Evolutionary conservation across 2,113 vertebrate species (phyloP).

Genomic region (Oreocharis arfaki): DNA sequence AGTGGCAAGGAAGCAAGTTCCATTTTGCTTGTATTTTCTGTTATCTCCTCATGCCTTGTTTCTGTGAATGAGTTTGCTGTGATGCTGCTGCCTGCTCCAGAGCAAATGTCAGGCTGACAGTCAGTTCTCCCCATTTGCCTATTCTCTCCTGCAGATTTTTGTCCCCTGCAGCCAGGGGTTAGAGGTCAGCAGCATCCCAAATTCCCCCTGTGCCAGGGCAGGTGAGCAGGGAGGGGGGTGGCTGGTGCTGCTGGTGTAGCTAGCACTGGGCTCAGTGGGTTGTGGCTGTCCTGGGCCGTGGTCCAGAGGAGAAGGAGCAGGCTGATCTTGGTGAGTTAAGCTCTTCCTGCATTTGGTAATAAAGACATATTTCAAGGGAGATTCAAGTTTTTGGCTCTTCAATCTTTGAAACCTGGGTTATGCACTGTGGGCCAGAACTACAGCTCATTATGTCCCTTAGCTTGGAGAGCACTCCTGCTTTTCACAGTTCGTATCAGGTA

Average conservation of each 20-base stretch:
- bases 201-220: slow-evolving; percentile 10
- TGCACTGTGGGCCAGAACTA: neutral
- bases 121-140: slow-evolving; percentile 29
- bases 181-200: slow-evolving; percentile 52
- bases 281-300: fast-evolving
- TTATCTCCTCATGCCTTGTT: slow-evolving; percentile 64
- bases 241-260: neutral
- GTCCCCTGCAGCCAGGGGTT: slow-evolving; percentile 18
- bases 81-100: slow-evolving; percentile 7
- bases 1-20: slow-evolving; percentile 71
- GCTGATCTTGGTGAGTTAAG: neutral
- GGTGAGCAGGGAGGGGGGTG: slow-evolving; percentile 17
- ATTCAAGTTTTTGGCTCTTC: neutral
- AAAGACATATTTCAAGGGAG: neutral
- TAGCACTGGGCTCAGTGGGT: neutral
- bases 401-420: neutral
- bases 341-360: neutral
- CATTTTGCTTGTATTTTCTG: slow-evolving; percentile 69
- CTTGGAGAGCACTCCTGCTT: neutral
- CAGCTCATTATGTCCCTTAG: neutral
- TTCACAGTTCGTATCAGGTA: neutral
- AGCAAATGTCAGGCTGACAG: slow-evolving; percentile 17
- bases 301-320: neutral
- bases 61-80: slow-evolving; percentile 56
- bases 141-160: slow-evolving; percentile 22